phyloP scores from a whole-genome alignment of 2,888 invertebrate genomes.

The Aleiodes testaceus region DNA sequence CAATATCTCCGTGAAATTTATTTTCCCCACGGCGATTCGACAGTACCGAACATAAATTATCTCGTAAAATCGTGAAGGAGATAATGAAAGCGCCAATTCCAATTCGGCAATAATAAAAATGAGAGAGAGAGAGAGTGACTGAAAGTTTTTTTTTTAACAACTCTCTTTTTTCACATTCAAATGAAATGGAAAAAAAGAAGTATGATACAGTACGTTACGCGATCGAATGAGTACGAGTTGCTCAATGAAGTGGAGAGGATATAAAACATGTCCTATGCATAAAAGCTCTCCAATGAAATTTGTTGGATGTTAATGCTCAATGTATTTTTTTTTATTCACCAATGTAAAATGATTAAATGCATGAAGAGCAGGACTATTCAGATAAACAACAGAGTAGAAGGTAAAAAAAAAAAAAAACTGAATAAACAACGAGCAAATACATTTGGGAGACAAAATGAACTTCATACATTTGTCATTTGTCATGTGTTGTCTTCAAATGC shows the following conservation, averaged over 20 bases:
- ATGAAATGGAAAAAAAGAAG: conserved; percentile 12
- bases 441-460: conserved; percentile 21
- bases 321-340: conserved; percentile 6
- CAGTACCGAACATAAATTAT: conserved; percentile 31
- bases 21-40: conserved; percentile 32
- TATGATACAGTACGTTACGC: conserved; percentile 14
- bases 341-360: conserved; percentile 26
- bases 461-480: conserved; percentile 20
- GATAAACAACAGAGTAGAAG: background rate
- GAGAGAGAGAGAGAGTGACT: too few relatives aligned
- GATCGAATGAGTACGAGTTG: conserved; percentile 24
- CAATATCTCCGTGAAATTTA: conserved; percentile 35
- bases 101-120: conserved; percentile 12
- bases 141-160: background rate
- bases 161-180: background rate
- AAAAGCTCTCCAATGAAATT: conserved; percentile 30
- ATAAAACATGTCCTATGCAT: conserved; percentile 21
- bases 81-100: conserved; percentile 29
- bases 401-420: background rate
- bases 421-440: conserved; percentile 15
- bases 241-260: conserved; percentile 17
- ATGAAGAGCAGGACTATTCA: background rate
- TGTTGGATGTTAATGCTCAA: conserved; percentile 8
- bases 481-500: conserved; percentile 27
- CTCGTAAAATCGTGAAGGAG: conserved; percentile 28